Conservation (phyloP, 2,113 vertebrate genomes). For the Alectura lathami region DNA sequence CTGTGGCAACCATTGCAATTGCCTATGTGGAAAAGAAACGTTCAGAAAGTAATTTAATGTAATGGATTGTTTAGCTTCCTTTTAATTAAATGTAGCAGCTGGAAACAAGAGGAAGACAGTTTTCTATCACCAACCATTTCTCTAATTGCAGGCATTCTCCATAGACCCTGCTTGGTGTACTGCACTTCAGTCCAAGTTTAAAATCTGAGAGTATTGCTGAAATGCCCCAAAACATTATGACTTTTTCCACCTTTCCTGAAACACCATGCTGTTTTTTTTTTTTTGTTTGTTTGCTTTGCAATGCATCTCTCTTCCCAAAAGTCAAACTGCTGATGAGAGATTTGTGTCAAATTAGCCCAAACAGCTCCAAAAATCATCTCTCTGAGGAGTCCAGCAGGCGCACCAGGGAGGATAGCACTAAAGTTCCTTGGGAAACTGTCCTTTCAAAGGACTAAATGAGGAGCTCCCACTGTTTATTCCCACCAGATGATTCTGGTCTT, state of each 20-base stretch:
- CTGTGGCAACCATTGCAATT: conserved; percentile 55
- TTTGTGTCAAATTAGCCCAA: background rate
- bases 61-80: conserved; percentile 73
- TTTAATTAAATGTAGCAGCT: conserved; percentile 74
- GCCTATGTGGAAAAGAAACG: conserved; percentile 53
- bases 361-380: background rate
- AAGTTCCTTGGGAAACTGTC: conserved; percentile 5
- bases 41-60: conserved; percentile 70
- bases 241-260: background rate
- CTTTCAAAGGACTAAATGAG: background rate
- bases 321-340: background rate
- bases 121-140: conserved; percentile 38
- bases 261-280: background rate
- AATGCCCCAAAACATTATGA: background rate
- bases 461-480: conserved; percentile 1
- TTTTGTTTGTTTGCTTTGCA: too few relatives aligned
- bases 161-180: background rate
- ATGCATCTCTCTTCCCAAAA: background rate
- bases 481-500: background rate
- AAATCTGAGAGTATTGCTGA: background rate
- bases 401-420: background rate
- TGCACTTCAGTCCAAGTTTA: background rate
- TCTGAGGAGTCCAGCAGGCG: background rate
- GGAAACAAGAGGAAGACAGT: conserved; percentile 61
- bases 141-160: conserved; percentile 38